Evolutionary conservation across 2,797 vertebrate genomes (phyloP).

Genomic region (Masticophis lateralis): DNA sequence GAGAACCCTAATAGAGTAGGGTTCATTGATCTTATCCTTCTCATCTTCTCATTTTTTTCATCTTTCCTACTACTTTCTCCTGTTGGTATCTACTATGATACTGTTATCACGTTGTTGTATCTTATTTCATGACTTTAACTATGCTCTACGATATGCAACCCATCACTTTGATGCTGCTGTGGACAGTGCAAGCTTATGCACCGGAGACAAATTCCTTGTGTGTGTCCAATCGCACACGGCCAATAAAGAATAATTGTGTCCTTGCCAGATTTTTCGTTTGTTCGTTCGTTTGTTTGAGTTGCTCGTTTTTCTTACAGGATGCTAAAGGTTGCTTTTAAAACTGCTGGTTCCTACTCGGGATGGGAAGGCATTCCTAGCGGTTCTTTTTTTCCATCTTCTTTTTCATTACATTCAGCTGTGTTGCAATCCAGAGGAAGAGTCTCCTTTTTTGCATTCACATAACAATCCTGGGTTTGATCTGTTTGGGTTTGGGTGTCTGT

Average conservation of each 20-base stretch:
- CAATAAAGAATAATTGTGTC: neutral
- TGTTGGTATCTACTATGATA: neutral
- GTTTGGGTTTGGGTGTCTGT: neutral
- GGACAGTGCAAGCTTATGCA: neutral
- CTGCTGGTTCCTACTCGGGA: neutral
- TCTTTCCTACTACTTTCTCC: neutral
- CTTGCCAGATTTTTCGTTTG: neutral
- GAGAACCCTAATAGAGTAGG: neutral
- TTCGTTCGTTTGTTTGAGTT: neutral
- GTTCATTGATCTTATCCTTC: neutral
- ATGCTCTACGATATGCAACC: no score
- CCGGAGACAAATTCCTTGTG: neutral
- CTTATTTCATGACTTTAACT: neutral
- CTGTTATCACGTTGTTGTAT: neutral
- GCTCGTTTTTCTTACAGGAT: neutral
- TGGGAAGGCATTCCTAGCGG: neutral
- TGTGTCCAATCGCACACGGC: neutral
- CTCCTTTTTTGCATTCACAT: neutral
- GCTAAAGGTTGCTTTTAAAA: neutral
- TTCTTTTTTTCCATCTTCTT: fast-evolving
- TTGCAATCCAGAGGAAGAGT: neutral
- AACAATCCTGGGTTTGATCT: neutral
- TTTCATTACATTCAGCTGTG: neutral
- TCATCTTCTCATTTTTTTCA: neutral
- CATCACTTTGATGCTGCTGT: neutral